Percentiles rank a stretch among this genome's conserved stretches.
Conservation (phyloP, 2,888 invertebrate species). For the Apotomis turbidana region DNA sequence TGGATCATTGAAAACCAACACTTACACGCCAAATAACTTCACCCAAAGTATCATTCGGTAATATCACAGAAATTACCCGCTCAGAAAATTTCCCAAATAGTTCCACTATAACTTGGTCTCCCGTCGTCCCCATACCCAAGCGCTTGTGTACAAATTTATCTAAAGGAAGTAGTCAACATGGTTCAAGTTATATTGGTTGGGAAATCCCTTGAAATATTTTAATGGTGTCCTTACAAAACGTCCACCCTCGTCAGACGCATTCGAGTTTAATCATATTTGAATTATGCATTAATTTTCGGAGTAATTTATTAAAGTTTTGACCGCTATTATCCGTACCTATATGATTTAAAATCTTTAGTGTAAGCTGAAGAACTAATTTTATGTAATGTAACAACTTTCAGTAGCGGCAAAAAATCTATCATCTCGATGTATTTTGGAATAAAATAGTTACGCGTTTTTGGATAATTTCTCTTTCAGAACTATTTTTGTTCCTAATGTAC, state of each 20-base stretch:
- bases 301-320: conserved; percentile 9
- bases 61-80: conserved; percentile 15
- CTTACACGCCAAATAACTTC: conserved; percentile 8
- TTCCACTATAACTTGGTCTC: conserved; percentile 2
- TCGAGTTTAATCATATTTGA: conserved; percentile 32
- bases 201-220: conserved; percentile 30
- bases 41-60: conserved; percentile 26
- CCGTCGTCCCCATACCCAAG: background rate
- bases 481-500: too few species aligned
- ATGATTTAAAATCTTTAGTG: background rate
- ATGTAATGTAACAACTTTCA: too few species aligned
- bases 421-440: too few species aligned
- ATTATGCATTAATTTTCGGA: conserved; percentile 27
- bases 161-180: background rate
- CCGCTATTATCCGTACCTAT: background rate
- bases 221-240: conserved; percentile 33
- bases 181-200: conserved; percentile 4
- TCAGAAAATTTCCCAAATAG: conserved; percentile 10
- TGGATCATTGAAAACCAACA: conserved; percentile 6
- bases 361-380: background rate
- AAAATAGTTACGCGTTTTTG: too few species aligned
- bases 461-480: too few species aligned
- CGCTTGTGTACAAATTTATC: background rate
- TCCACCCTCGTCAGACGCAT: conserved; percentile 40
- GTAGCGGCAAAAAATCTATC: too few species aligned